phyloP scores from a whole-genome alignment of 2,888 invertebrate genomes.

The Rhyacophila evoluta region DNA sequence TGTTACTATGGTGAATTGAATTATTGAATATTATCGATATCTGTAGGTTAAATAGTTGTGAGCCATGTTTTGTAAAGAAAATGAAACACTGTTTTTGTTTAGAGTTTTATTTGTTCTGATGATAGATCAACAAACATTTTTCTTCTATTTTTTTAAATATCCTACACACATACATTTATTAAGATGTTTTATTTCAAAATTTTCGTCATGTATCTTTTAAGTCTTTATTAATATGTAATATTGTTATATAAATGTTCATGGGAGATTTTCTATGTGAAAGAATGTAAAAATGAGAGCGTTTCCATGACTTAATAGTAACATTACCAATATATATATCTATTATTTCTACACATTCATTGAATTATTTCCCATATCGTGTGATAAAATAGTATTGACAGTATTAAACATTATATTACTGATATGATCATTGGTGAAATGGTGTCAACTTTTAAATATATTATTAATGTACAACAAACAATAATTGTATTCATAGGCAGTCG shows the following conservation, averaged over 20 bases:
- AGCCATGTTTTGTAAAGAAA: not conserved
- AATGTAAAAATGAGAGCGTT: conserved; percentile 44
- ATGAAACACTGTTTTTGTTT: conserved; percentile 33
- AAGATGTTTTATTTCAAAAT: conserved; percentile 50
- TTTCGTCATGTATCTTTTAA: conserved; percentile 46
- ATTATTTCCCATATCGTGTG: conserved; percentile 40
- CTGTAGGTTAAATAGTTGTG: too few relatives aligned
- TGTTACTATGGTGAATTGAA: not conserved
- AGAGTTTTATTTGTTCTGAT: conserved; percentile 51
- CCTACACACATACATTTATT: conserved; percentile 55
- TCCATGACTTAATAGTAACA: conserved; percentile 41
- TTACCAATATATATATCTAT: conserved; percentile 43
- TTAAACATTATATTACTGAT: conserved; percentile 50
- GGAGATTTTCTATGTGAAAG: conserved; percentile 40
- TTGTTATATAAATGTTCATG: conserved; percentile 46
- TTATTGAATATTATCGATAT: too few relatives aligned
- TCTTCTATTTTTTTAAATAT: conserved; percentile 52
- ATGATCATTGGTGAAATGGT: conserved; percentile 48
- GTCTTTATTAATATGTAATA: conserved; percentile 53
- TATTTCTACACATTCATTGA: conserved; percentile 50
- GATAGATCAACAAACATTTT: conserved; percentile 52
- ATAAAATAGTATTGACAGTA: conserved; percentile 47
- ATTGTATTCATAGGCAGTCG: conserved; percentile 7
- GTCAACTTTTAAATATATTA: conserved; percentile 19
- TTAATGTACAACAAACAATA: conserved; percentile 1